Base-by-base conservation (phyloP, 2,888 invertebrate species). In the Philhelius pedissequus region DNA sequence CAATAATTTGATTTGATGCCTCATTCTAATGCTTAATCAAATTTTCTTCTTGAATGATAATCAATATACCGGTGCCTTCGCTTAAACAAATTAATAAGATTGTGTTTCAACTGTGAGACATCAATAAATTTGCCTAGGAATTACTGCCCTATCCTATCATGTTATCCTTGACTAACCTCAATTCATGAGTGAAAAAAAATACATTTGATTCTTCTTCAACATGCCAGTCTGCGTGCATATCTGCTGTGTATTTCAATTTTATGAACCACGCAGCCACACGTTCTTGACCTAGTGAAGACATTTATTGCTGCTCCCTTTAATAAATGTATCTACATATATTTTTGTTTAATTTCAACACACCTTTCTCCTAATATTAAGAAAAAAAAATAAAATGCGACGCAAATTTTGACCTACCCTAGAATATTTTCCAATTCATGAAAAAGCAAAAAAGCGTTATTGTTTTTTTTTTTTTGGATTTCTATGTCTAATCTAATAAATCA, bases 271-370 rank as follows among this genome's bases (percentile, higher is more conserved):
- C n/a, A 13, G n/a, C 13, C 9, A 15, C 48, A 25, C n/a, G 15
- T 38, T 60, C 40, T 27, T 60, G 60, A 60, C 60, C 60, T 60
- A 60, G 40, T 40, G 60, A 15, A 60, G 58, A 20, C 38, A 38
- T 22, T 32, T 56, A 22, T 20, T 27, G 40, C 40, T 60, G n/a
- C 60, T 60, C 40, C 40, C 38, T 60, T 27, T 11, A 15, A 27
- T 1, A 11, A 22, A 11, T 18, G 11, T 15, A 4, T 54, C 9
- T 54, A 13, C 8, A 13, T 54, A 8, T 22, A 9, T 54, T 54
- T 56, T 18, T 13, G 0, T 56, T 35, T 11, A 25, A 40, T 40
- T 40, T 25, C 40, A 64, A 30, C 62, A 64, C 62, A 64, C 62
- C 62, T 64, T 64, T 64, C 45, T 18, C 62, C 32, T 64, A 27